Conservation (phyloP, 2,888 invertebrate species). For the Polydesmus complanatus region DNA sequence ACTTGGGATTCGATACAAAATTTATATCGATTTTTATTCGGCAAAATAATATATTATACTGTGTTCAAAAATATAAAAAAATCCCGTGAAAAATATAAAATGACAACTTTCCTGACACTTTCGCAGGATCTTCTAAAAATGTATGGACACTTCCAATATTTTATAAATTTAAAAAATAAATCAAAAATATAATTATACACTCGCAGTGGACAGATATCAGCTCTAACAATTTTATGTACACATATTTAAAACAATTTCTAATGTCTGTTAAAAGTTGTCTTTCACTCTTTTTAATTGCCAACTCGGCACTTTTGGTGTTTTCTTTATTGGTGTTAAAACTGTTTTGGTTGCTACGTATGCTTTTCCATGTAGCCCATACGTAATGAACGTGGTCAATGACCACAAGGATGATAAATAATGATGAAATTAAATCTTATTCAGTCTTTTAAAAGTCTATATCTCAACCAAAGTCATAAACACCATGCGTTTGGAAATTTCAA, state of each 20-base stretch:
- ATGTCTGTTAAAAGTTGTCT: neutral
- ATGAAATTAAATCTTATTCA: too few relatives aligned
- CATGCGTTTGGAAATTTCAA: conserved; percentile 9
- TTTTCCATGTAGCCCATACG: too few relatives aligned
- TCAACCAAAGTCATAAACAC: conserved; percentile 11
- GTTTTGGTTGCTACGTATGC: too few relatives aligned
- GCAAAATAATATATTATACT: too few relatives aligned
- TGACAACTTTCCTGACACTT: neutral
- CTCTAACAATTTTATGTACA: neutral
- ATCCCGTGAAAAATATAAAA: too few relatives aligned
- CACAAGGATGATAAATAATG: too few relatives aligned
- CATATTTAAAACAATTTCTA: neutral
- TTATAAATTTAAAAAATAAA: neutral
- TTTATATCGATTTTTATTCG: too few relatives aligned
- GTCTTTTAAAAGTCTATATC: neutral
- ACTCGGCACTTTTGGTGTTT: neutral
- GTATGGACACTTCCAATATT: too few relatives aligned
- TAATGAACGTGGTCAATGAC: too few relatives aligned
- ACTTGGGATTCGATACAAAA: too few relatives aligned
- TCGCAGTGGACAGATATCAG: neutral
- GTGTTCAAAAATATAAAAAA: too few relatives aligned
- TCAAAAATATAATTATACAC: neutral
- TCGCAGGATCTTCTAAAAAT: neutral
- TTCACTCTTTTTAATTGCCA: neutral
- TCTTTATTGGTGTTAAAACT: neutral